Conservation (phyloP, 2,888 invertebrate genomes). For the Phengaris arion region DNA sequence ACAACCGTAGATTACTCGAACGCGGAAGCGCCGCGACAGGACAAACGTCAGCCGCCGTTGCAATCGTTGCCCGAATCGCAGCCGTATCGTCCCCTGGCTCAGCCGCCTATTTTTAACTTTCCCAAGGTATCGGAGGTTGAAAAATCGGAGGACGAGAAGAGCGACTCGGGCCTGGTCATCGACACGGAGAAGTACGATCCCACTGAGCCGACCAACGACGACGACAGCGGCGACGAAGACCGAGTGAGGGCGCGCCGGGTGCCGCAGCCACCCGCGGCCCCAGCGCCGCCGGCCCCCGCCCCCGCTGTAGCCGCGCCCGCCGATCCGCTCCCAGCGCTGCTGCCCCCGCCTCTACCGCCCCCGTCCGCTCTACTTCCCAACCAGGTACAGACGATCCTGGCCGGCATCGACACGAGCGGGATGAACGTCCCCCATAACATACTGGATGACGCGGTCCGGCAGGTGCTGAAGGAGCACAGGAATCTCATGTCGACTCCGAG, state of each 20-base stretch:
- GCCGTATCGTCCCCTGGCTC: constrained; percentile 51
- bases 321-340: constrained; percentile 7
- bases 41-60: constrained; percentile 40
- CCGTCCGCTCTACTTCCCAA: constrained; percentile 35
- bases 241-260: constrained; percentile 29
- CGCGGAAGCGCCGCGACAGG: constrained; percentile 66
- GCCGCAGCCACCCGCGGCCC: constrained; percentile 29
- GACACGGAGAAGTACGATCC: constrained; percentile 80
- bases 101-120: constrained; percentile 62
- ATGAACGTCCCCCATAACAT: constrained; percentile 51
- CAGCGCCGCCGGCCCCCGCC: constrained; percentile 28
- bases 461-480: constrained; percentile 63
- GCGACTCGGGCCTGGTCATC: constrained; percentile 80
- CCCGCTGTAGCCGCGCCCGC: constrained; percentile 24
- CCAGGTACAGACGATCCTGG: constrained; percentile 48
- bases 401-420: constrained; percentile 48
- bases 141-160: constrained; percentile 73
- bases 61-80: constrained; percentile 42
- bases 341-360: constrained; percentile 31
- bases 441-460: constrained; percentile 61
- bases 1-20: constrained; percentile 80
- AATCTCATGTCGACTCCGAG: constrained; percentile 48
- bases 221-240: constrained; percentile 55
- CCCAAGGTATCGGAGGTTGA: constrained; percentile 57
- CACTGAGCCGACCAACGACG: constrained; percentile 74